Evolutionary conservation across 2,888 invertebrate genomes (phyloP), one percentile per base, ranked within the genome.

Genomic region (Sesamia inferens): DNA sequence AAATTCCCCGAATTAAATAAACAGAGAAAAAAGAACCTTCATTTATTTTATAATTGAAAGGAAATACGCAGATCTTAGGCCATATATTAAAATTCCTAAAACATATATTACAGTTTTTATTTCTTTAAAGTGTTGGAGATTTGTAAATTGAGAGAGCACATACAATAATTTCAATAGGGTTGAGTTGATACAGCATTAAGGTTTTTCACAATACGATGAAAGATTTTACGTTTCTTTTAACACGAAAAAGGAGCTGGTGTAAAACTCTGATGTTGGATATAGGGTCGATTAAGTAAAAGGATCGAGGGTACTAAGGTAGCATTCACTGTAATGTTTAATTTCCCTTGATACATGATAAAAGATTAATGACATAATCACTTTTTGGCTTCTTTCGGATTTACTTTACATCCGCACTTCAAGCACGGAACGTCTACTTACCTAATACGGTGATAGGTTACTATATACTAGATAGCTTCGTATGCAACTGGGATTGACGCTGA

Each of bases 151-250:
- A 73, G 74, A 70, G 66, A 68, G 70, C 68, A 72, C 67, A 75
- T 55, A 57, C 68, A 69, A 42, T 74, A 69, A 76, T 74, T 76
- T 78, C 69, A 51, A 77, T 71, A 68, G 24, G 70, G 22, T 58
- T 57, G 58, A 63, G 31, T 61, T 59, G 55, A 62, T 57, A 70
- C 39, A 68, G 66, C 65, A 65, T 54, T 14, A 59, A 63, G 63
- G 78, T 44, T 63, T 70, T 39, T 39, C 39, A 44, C 62, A 68
- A 63, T 24, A 44, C 62, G 70, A 63, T 75, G 54, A 71, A 62
- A 66, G 48, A 64, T 22, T 70, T n/a, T 61, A 54, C 44, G 58
- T 78, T 69, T 48, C 68, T 76, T 79, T 75, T 76, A 78, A 67
- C 54, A 55, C 39, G 8, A 59, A 71, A 62, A 70, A 59, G 13